Evolutionary conservation across 2,113 vertebrate genomes (phyloP).

Genomic region (Forbesichthys agassizii): DNA sequence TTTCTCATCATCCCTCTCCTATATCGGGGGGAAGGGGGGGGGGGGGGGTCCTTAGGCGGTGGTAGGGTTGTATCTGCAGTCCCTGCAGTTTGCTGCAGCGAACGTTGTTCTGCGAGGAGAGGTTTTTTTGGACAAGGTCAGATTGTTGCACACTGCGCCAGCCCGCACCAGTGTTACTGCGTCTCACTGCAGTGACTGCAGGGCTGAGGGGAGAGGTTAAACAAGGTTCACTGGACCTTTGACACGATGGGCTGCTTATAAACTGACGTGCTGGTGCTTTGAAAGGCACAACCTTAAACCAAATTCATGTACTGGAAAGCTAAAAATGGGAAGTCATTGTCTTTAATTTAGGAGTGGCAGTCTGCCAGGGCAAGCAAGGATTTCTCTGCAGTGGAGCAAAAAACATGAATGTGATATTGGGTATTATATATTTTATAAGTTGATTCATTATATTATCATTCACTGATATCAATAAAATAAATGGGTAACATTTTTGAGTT

Average conservation of each 20-base stretch:
- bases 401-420: too few relatives aligned
- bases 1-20: not conserved
- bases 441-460: too few relatives aligned
- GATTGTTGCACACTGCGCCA: slow-evolving; percentile 12
- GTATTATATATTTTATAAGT: too few relatives aligned
- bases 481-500: too few relatives aligned
- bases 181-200: slow-evolving; percentile 7
- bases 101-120: slow-evolving; percentile 4
- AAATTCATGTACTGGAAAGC: not conserved
- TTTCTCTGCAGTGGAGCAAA: too few relatives aligned
- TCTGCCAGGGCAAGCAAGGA: too few relatives aligned
- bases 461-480: too few relatives aligned
- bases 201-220: not conserved
- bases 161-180: not conserved
- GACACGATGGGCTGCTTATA: not conserved
- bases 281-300: not conserved
- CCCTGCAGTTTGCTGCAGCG: slow-evolving; percentile 36
- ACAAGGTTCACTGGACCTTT: not conserved
- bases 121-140: slow-evolving; percentile 16
- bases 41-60: not conserved
- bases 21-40: not conserved
- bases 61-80: slow-evolving; percentile 25
- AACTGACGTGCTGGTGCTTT: not conserved
- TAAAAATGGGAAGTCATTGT: too few relatives aligned
- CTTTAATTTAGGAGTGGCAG: too few relatives aligned